phyloP scores from a whole-genome alignment of 1,140 invertebrate genomes.

The Formica selysi region DNA sequence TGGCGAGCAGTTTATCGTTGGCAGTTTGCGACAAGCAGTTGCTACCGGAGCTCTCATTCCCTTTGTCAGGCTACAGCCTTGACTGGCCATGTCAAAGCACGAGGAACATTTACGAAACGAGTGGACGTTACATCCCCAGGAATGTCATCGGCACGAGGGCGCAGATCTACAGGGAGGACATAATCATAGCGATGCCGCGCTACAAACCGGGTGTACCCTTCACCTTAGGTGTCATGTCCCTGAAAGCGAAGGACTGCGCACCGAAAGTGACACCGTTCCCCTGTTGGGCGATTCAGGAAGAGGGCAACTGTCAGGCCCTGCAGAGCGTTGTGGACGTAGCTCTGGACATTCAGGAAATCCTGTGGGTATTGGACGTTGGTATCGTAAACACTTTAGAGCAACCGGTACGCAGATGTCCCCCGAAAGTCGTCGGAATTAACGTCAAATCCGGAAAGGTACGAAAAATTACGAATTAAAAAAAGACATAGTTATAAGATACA shows the following conservation, averaged over 20 bases:
- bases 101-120: constrained; percentile 87
- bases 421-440: constrained; percentile 90
- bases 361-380: constrained; percentile 90
- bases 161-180: constrained; percentile 88
- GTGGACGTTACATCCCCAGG: constrained; percentile 87
- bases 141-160: constrained; percentile 88
- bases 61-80: constrained; percentile 85
- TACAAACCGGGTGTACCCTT: constrained; percentile 88
- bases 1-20: neutral
- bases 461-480: neutral
- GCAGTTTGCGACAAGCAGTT: neutral
- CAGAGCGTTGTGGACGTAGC: constrained; percentile 88
- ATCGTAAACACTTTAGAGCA: constrained; percentile 89
- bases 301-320: constrained; percentile 88
- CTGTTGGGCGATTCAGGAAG: constrained; percentile 88
- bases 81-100: constrained; percentile 88
- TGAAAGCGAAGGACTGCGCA: constrained; percentile 85
- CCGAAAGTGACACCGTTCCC: constrained; percentile 87
- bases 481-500: neutral
- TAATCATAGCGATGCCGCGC: constrained; percentile 88
- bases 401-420: constrained; percentile 88
- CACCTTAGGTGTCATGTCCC: constrained; percentile 87
- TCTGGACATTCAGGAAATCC: constrained; percentile 87
- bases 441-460: constrained; percentile 87
- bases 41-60: constrained; percentile 74